Conservation (phyloP, 92 coral and sea anemone genomes). For the Pocillopora grandis region DNA sequence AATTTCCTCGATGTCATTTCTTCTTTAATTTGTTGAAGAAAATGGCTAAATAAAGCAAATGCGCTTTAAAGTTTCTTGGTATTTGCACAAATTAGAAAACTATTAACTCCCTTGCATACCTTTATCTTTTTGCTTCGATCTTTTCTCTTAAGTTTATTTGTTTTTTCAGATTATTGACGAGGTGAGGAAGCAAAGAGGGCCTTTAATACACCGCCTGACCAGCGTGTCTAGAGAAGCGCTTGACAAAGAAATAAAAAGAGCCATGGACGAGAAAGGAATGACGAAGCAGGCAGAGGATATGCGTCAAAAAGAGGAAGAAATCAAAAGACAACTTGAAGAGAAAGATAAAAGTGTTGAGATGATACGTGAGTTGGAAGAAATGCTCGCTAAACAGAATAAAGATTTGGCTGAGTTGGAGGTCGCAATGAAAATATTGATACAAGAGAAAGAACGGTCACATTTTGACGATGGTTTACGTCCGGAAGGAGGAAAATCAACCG, state of each 20-base stretch:
- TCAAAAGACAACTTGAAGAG: background rate
- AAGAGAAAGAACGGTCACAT: too few species aligned
- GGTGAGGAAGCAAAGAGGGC: slow-evolving; percentile 18
- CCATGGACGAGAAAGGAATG: slow-evolving; percentile 24
- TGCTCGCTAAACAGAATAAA: too few species aligned
- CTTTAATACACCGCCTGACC: slow-evolving; percentile 22
- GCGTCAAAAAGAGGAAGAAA: background rate
- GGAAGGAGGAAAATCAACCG: background rate
- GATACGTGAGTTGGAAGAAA: too few species aligned
- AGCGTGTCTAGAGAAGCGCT: slow-evolving; percentile 21
- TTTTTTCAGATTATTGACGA: slow-evolving; percentile 11
- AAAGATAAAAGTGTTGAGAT: background rate
- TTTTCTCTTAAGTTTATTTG: too few species aligned
- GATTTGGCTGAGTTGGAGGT: background rate
- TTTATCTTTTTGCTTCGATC: too few species aligned
- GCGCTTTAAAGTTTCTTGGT: background rate
- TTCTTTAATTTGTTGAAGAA: too few species aligned
- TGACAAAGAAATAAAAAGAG: slow-evolving; percentile 4
- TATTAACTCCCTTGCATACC: too few species aligned
- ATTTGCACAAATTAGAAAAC: too few species aligned
- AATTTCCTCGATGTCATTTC: too few species aligned
- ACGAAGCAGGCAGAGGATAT: background rate
- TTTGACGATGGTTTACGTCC: background rate
- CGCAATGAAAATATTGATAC: background rate
- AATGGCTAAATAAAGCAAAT: background rate